These are phyloP conservation scores for Brotogeris chrysoptera DNA, from an alignment of 2,797 vertebrate species.

Conservation along the genomic window DNA sequence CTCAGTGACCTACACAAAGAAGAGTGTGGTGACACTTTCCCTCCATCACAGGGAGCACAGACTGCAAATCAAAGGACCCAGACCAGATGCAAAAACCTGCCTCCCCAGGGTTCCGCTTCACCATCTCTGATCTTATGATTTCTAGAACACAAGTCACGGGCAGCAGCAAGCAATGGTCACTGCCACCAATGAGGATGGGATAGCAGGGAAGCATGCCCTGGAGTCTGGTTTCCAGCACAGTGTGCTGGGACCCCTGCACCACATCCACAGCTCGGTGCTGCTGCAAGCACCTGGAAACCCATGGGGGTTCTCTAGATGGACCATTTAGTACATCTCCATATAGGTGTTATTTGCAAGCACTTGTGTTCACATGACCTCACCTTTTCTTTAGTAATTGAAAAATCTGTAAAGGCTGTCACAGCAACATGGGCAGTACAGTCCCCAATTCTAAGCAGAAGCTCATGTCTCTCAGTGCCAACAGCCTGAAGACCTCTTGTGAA, in stretches of 20 bases:
- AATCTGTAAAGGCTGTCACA: not conserved
- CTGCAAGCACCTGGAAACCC: not conserved
- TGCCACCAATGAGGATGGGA: not conserved
- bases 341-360: not conserved
- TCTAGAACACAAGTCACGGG: not conserved
- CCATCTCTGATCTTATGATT: not conserved
- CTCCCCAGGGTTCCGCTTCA: not conserved
- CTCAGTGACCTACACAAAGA: not conserved
- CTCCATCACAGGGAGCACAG: not conserved
- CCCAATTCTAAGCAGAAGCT: not conserved
- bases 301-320: not conserved
- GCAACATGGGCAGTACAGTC: accelerated
- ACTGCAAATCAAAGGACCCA: not conserved
- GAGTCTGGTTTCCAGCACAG: not conserved
- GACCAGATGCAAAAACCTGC: not conserved
- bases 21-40: accelerated
- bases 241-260: not conserved
- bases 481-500: not conserved
- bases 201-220: not conserved
- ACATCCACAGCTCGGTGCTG: not conserved
- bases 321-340: not conserved
- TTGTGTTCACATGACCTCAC: not conserved
- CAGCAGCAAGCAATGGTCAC: not conserved
- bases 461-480: not conserved
- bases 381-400: not conserved